Percentiles rank a stretch among this genome's conserved stretches.
Conservation (phyloP, 2,888 invertebrate genomes). For the Campoletis raptor region DNA sequence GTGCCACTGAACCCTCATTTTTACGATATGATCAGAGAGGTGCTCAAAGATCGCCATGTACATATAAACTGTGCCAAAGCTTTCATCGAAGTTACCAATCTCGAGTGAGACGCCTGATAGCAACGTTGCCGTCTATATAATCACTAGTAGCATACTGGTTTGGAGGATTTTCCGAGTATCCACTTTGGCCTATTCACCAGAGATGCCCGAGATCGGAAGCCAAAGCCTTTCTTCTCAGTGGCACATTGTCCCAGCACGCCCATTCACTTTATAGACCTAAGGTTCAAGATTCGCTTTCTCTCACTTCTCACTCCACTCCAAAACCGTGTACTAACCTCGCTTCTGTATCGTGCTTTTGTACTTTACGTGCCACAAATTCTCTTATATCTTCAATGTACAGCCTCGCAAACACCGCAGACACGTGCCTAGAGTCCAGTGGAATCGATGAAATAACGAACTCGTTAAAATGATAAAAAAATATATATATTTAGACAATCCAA, state of each 20-base stretch:
- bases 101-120: constrained; percentile 48
- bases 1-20: neutral
- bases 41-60: constrained; percentile 23
- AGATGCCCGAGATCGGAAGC: constrained; percentile 69
- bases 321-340: constrained; percentile 6
- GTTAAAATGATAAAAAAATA: neutral
- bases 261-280: constrained; percentile 58
- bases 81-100: constrained; percentile 50
- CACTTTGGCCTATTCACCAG: constrained; percentile 61
- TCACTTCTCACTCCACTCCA: constrained; percentile 30
- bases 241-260: constrained; percentile 76
- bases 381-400: neutral
- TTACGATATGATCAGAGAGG: neutral
- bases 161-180: constrained; percentile 46
- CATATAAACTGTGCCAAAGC: constrained; percentile 17
- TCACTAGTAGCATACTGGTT: constrained; percentile 21
- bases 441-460: neutral
- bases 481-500: too few species aligned
- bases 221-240: constrained; percentile 67
- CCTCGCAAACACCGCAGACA: neutral
- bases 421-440: neutral
- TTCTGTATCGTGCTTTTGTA: constrained; percentile 13
- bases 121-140: constrained; percentile 10
- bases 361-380: neutral
- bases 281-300: neutral